These are phyloP conservation scores for Mus pahari DNA, from an alignment of 2,113 vertebrate species.

Conservation along the genomic window DNA sequence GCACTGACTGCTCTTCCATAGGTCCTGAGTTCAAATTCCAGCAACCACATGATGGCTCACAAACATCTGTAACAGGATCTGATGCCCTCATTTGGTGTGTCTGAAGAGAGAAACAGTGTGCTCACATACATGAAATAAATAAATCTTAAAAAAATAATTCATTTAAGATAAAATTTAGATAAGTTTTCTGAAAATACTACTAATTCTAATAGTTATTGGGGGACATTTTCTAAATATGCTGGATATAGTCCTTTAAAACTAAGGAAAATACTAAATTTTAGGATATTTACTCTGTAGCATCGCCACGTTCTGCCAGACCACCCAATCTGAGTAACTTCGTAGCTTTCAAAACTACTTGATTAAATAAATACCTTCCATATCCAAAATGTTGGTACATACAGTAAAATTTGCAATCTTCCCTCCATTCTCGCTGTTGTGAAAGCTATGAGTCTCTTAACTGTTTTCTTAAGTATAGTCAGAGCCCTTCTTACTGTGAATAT, in stretches of 20 bases:
- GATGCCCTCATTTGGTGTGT: too few species aligned
- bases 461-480: conserved; percentile 19
- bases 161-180: conserved; percentile 54
- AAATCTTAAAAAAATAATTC: not conserved
- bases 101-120: too few species aligned
- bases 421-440: conserved; percentile 28
- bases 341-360: conserved; percentile 40
- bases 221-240: conserved; percentile 11
- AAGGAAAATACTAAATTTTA: conserved; percentile 15
- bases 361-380: conserved; percentile 26
- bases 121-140: too few species aligned
- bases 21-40: too few species aligned
- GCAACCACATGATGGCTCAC: too few species aligned
- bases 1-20: too few species aligned
- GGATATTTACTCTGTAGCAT: not conserved
- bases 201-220: conserved; percentile 51
- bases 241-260: not conserved
- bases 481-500: not conserved
- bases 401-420: conserved; percentile 45
- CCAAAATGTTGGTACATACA: not conserved
- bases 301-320: not conserved
- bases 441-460: not conserved
- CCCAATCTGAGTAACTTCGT: conserved; percentile 28
- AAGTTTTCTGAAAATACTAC: conserved; percentile 21
- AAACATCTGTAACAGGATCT: too few species aligned